Evolutionary conservation across 2,888 invertebrate genomes (phyloP), one percentile per base, ranked within the genome.

Genomic region (Laothoe populi): DNA sequence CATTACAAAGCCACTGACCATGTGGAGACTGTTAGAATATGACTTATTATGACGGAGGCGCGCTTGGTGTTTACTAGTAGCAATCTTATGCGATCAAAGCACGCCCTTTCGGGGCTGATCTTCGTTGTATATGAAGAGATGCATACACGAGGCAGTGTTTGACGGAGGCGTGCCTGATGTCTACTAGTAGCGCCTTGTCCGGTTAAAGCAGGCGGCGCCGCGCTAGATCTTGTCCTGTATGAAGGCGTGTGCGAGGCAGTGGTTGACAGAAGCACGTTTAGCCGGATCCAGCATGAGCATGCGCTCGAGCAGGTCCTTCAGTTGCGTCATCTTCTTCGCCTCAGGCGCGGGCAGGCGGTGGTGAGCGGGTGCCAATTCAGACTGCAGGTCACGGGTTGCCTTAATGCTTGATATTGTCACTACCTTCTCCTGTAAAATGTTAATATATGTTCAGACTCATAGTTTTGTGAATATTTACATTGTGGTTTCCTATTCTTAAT

Each of bases 361-460:
- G 76, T 97, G 97, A 8, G 98, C 97, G 0, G 93, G 93, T 62
- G 98, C 95, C 68, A 99, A 92, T 82, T 99, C 99, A 0, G 95
- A 92, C 73, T 96, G 96, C 63, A 99, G 93, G 82, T 99, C 98
- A 38, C 99, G 94, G 1, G 95, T 94, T 11, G 97, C 95, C 77
- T 97, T 97, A 67, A 99, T 96, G 59, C 97, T 97, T 48, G 98
- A 95, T 95, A 99, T 96, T 49, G 98, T 96, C n/a, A 99, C 98
- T 59, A 99, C 94, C 93, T 99, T 99, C 84, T 99, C 99, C 99
- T 99, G 92, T n/a, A 92, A 92, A 70, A 69, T 10, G 19, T 8
- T n/a, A n/a, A n/a, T n/a, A n/a, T n/a, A n/a, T n/a, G n/a, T n/a
- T n/a, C n/a, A n/a, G n/a, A n/a, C n/a, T n/a, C n/a, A n/a, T n/a